These are phyloP conservation scores for Oligia fasciuncula DNA, from an alignment of 2,888 invertebrate genomes.

Conservation along the genomic window DNA sequence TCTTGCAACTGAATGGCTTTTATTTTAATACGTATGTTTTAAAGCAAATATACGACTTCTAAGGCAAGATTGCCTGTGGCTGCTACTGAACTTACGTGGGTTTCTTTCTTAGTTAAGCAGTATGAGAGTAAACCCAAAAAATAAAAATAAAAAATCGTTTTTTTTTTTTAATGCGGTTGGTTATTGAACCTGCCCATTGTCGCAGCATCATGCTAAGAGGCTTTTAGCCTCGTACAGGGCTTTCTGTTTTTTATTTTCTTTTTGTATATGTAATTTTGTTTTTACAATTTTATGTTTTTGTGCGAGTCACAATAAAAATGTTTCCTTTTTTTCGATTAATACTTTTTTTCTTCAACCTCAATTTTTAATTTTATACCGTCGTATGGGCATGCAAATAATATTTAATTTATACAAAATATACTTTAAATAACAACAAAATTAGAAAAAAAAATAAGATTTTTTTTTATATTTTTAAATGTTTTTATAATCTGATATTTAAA, in stretches of 20 bases:
- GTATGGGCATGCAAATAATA: not conserved
- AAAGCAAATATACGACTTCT: conserved; percentile 11
- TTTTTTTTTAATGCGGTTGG: not conserved
- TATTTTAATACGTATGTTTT: conserved; percentile 49
- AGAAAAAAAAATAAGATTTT: not conserved
- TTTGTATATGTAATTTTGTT: too few relatives aligned
- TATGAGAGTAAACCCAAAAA: not conserved
- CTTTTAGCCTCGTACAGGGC: too few relatives aligned
- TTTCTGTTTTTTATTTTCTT: too few relatives aligned
- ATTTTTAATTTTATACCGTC: not conserved
- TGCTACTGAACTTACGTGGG: conserved; percentile 9
- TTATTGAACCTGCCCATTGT: not conserved
- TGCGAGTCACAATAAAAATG: too few relatives aligned
- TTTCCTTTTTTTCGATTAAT: too few relatives aligned
- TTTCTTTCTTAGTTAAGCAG: not conserved
- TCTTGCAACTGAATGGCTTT: conserved; percentile 56
- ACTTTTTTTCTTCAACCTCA: too few relatives aligned
- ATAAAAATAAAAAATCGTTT: not conserved
- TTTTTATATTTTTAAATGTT: too few relatives aligned
- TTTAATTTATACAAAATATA: not conserved
- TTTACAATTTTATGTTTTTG: too few relatives aligned
- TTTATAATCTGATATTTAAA: too few relatives aligned
- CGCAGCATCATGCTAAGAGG: not conserved
- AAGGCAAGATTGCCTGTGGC: conserved; percentile 32
- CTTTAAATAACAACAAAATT: not conserved